Percentiles rank a stretch among this genome's conserved stretches.
Evolutionary conservation across 1,140 invertebrate genomes (phyloP).

Genomic region (Helicoverpa armigera): DNA sequence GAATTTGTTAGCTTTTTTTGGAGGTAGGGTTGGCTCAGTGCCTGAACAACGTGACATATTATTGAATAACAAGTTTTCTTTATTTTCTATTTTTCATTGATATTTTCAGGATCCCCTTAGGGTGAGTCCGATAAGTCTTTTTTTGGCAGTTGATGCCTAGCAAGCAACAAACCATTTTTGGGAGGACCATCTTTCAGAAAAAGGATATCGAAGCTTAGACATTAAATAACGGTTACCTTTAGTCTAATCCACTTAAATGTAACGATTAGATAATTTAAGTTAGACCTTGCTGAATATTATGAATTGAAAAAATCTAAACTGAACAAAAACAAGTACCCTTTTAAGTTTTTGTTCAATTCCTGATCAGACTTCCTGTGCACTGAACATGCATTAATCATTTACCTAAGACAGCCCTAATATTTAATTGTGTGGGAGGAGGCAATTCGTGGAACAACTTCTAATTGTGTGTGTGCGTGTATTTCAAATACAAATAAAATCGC

Average conservation of each 20-base stretch:
- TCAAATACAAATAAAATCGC: slow-evolving; percentile 56
- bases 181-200: too few species aligned
- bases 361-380: slow-evolving; percentile 35
- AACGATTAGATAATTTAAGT: too few species aligned
- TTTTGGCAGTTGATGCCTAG: too few species aligned
- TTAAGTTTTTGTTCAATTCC: slow-evolving; percentile 19
- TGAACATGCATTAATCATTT: slow-evolving; percentile 35
- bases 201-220: too few species aligned
- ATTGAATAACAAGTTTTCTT: neutral
- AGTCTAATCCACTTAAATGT: too few species aligned
- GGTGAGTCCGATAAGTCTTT: too few species aligned
- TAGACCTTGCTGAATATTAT: neutral
- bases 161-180: too few species aligned
- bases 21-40: slow-evolving; percentile 68
- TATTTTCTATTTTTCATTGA: neutral
- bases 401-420: slow-evolving; percentile 71
- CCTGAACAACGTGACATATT: neutral
- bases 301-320: neutral
- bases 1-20: slow-evolving; percentile 70
- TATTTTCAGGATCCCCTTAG: neutral
- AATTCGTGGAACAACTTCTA: slow-evolving; percentile 77
- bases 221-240: too few species aligned
- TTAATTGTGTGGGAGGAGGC: slow-evolving; percentile 81
- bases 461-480: slow-evolving; percentile 70
- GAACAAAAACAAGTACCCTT: neutral